phyloP scores from a whole-genome alignment of 2,888 invertebrate species.

The Eudemis profundana region DNA sequence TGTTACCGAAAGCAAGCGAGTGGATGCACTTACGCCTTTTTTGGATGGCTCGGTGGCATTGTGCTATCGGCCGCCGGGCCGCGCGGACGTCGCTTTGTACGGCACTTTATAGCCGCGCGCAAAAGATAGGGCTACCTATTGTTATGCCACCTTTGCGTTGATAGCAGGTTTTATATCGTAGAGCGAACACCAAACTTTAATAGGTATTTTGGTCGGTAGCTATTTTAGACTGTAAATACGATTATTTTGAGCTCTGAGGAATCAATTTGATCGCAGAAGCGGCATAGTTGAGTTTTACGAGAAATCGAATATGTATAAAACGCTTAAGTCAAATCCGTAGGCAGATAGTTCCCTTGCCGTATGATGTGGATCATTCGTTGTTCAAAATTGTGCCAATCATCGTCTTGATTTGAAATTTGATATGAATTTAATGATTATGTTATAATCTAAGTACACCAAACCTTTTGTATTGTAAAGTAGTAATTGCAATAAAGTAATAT shows the following conservation, averaged over 20 bases:
- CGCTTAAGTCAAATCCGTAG: too few relatives aligned
- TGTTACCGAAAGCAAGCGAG: too few relatives aligned
- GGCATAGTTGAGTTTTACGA: too few relatives aligned
- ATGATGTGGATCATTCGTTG: too few relatives aligned
- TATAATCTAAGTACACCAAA: too few relatives aligned
- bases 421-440: too few relatives aligned
- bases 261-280: not conserved
- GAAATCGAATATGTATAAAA: too few relatives aligned
- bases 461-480: too few relatives aligned
- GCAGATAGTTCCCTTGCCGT: too few relatives aligned
- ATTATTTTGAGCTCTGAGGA: not conserved
- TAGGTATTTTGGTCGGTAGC: not conserved
- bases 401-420: too few relatives aligned
- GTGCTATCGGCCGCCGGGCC: constrained; percentile 81
- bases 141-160: constrained; percentile 75
- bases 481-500: too few relatives aligned
- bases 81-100: constrained; percentile 80
- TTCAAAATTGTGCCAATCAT: too few relatives aligned
- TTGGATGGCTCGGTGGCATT: constrained; percentile 51
- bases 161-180: constrained; percentile 52
- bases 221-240: not conserved
- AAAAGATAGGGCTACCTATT: constrained; percentile 77
- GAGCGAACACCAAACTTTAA: not conserved
- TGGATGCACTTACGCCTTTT: not conserved
- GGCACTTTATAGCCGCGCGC: constrained; percentile 77